phyloP scores from a whole-genome alignment of 1,140 invertebrate genomes.

The Drosophila auraria region DNA sequence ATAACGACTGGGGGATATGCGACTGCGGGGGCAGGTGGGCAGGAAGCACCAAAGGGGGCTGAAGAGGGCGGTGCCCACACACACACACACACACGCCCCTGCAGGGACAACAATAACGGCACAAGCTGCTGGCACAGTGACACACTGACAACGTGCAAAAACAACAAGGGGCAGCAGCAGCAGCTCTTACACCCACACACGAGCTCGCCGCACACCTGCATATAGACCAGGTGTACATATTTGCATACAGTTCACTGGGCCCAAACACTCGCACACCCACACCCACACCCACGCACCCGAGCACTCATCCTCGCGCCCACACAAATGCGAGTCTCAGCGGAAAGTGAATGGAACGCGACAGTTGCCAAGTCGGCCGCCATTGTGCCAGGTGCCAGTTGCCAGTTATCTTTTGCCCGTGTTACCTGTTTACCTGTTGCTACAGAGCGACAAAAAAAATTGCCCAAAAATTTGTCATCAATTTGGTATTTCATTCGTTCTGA shows the following conservation, averaged over 20 bases:
- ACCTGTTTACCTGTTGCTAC: conserved; percentile 40
- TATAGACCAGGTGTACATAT: conserved; percentile 70
- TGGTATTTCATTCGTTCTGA: neutral
- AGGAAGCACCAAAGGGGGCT: no score
- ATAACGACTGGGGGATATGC: conserved; percentile 58
- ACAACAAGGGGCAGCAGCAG: conserved; percentile 9
- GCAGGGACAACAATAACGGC: conserved; percentile 61
- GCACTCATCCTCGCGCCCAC: conserved; percentile 6
- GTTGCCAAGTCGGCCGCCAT: conserved; percentile 60
- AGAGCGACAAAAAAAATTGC: conserved; percentile 26
- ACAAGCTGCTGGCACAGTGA: conserved; percentile 72
- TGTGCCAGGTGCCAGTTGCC: conserved; percentile 60
- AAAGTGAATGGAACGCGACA: conserved; percentile 63
- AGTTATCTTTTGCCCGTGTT: conserved; percentile 24
- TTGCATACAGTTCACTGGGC: conserved; percentile 78
- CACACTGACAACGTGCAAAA: conserved; percentile 69
- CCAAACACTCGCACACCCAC: conserved; percentile 34
- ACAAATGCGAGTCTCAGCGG: conserved; percentile 72
- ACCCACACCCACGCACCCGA: conserved; percentile 5
- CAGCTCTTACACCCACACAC: neutral
- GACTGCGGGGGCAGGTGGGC: neutral
- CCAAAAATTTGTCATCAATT: conserved; percentile 13
- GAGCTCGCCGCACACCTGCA: conserved; percentile 36
- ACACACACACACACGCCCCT: conserved; percentile 1
- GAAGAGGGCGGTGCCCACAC: conserved; percentile 8